These are phyloP conservation scores for Caenorhabditis remanei DNA, from an alignment of 1,140 invertebrate species.

Conservation along the genomic window DNA sequence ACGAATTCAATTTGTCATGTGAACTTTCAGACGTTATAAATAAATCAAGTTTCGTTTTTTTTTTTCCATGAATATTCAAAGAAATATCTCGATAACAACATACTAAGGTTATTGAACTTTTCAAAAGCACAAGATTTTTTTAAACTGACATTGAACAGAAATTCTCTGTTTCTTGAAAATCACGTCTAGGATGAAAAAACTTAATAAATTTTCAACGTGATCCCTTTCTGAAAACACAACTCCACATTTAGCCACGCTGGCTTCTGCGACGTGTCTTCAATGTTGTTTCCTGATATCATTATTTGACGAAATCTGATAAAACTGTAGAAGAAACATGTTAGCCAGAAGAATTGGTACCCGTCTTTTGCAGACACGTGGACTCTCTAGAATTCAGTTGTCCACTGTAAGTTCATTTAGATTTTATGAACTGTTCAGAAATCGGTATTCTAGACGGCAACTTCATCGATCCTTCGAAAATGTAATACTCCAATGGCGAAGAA, in stretches of 20 bases:
- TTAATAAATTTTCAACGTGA: no score
- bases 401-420: background rate
- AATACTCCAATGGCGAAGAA: background rate
- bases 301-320: background rate
- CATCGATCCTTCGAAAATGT: background rate
- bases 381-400: background rate
- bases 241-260: no score
- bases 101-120: no score
- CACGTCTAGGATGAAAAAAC: no score
- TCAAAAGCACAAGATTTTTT: no score
- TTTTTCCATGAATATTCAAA: background rate
- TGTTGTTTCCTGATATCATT: no score
- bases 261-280: no score
- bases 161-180: no score
- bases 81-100: background rate
- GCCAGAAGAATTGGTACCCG: background rate
- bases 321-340: background rate
- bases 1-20: background rate
- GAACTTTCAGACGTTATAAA: slow-evolving; percentile 6
- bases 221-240: no score
- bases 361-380: background rate
- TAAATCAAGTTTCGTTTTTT: background rate
- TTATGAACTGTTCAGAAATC: background rate
- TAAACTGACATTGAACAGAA: no score
- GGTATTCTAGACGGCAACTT: background rate